Base-by-base conservation (phyloP, 2,797 vertebrate species). In the Serranus cabrilla region DNA sequence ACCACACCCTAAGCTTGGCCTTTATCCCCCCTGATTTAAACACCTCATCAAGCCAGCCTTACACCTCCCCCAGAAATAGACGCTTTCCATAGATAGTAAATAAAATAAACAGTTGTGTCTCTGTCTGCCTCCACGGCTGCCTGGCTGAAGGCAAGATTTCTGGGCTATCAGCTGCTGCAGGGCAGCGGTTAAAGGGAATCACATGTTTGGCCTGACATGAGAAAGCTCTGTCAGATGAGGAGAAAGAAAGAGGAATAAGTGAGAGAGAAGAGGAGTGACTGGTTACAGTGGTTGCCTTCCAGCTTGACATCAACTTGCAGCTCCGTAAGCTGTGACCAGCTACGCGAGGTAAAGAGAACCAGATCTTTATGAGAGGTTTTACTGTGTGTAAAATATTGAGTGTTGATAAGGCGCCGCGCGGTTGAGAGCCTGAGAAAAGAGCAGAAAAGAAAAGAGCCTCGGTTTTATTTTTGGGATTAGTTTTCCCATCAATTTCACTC, bases 151-250 rank as follows among this genome's bases (percentile, higher is more conserved):
- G 66, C 59, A 77, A 78, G 68, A 52, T 57, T 72, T 84, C 79
- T 74, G 86, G 79, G 70, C 87, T 86, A 90, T 91, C 91, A 82
- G 84, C 85, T 81, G 84, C 85, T 87, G 71, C 72, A 49, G 72
- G 65, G 50, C 82, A 46, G 73, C 14, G 52, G 72, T 64, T 90
- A 93, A 87, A 72, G 61, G 69, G 83, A 93, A 92, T 93, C 93
- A 92, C 83, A 93, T 94, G 93, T 92, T 90, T 93, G 94, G 92
- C 89, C 55, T 75, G 55, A 88, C 85, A 86, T 91, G 87, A 93
- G 81, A 93, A 85, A 82, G 64, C 39, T 69, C 83, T 82, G 87
- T 91, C 91, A 91, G 74, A 78, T n/a, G 65, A 71, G 63, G 45
- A 60, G 75, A 73, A 46, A 55, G 52, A 62, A 59, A 82, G 72